Percentiles rank a stretch among this genome's conserved stretches.
These are phyloP conservation scores for Pristionchus japonicus DNA, from an alignment of 2,888 invertebrate species.

Conservation along the genomic window DNA sequence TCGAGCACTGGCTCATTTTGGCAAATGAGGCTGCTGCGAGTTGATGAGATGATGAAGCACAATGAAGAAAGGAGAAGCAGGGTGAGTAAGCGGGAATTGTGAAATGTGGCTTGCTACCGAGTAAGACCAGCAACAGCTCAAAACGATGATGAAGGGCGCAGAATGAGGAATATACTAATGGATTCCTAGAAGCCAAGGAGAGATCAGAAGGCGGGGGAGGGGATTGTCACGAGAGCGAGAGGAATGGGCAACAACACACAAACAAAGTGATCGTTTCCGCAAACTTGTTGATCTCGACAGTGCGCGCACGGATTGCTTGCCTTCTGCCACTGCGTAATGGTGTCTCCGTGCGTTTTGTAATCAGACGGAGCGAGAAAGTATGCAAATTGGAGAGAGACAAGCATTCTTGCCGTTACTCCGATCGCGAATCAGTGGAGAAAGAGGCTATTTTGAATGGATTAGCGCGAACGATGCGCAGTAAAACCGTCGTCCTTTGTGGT, in stretches of 20 bases:
- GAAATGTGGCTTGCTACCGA: background rate
- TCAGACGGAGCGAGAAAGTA: no score
- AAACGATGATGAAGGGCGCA: background rate
- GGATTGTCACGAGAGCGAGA: conserved; percentile 1
- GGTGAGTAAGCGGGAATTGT: conserved; percentile 1
- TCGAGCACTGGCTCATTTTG: background rate
- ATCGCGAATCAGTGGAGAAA: background rate
- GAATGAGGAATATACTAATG: background rate
- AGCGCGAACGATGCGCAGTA: background rate
- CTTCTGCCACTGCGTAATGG: no score
- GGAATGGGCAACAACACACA: background rate
- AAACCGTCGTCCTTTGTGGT: background rate
- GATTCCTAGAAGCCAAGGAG: background rate
- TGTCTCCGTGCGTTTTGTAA: no score
- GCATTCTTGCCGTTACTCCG: background rate
- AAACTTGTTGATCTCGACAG: background rate
- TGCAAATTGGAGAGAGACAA: no score
- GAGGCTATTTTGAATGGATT: conserved; percentile 18
- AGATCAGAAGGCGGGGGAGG: background rate
- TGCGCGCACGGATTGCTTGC: background rate
- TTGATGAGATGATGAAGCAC: background rate
- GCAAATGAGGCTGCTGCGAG: background rate
- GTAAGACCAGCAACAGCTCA: background rate
- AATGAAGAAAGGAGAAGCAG: background rate
- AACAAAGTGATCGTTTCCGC: background rate